Percentiles rank a stretch among this genome's conserved stretches.
phyloP scores from a whole-genome alignment of 2,888 invertebrate genomes.

The Tanypteryx hageni region DNA sequence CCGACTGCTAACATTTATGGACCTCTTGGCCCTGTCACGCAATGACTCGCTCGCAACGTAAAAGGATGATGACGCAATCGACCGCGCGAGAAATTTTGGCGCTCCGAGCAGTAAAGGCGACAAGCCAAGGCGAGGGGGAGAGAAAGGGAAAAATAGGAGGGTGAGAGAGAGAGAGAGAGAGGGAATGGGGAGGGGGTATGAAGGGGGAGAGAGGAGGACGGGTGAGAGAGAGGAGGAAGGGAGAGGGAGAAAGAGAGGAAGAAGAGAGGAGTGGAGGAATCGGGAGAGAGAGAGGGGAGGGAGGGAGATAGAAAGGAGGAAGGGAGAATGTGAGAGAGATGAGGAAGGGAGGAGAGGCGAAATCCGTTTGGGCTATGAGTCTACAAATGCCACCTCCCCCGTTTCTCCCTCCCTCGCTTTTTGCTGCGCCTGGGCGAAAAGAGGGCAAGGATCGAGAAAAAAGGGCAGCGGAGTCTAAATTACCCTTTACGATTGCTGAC shows the following conservation, averaged over 20 bases:
- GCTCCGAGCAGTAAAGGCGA: not conserved
- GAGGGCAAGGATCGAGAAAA: not conserved
- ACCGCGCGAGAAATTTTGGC: conserved; percentile 8
- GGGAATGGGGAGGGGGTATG: too few species aligned
- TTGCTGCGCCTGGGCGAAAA: not conserved
- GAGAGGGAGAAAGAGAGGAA: not conserved
- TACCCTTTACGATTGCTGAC: too few species aligned
- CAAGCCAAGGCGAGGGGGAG: not conserved
- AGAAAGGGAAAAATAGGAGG: too few species aligned
- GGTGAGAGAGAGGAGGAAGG: not conserved
- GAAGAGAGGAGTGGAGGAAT: too few species aligned
- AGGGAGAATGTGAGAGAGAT: not conserved
- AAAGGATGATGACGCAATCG: conserved; percentile 27
- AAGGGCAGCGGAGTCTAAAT: too few species aligned
- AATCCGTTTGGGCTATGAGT: not conserved
- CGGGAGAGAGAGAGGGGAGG: not conserved
- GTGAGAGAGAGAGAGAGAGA: not conserved
- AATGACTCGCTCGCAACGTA: not conserved
- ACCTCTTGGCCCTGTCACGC: conserved; percentile 14
- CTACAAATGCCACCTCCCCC: conserved; percentile 20
- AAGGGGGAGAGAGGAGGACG: not conserved
- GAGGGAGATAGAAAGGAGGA: too few species aligned
- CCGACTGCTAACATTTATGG: conserved; percentile 17
- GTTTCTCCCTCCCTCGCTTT: not conserved
- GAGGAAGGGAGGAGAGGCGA: too few species aligned